These are phyloP conservation scores for Spea multiplicata DNA, from an alignment of 2,113 vertebrate species.

Conservation along the genomic window DNA sequence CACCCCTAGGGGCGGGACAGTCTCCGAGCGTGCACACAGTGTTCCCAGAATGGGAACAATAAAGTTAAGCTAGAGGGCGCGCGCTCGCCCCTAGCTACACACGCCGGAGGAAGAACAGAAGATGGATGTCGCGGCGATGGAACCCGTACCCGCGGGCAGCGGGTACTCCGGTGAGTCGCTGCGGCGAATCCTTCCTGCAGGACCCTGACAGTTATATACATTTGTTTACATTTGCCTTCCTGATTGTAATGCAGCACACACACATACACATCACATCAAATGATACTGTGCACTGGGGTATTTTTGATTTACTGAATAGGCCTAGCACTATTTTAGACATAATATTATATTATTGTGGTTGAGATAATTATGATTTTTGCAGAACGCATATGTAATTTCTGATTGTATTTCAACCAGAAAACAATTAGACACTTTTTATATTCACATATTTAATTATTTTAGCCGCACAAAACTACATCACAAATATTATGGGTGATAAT, in stretches of 20 bases:
- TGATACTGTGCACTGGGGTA: not conserved
- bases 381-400: not conserved
- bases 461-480: not conserved
- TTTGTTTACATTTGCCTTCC: not conserved
- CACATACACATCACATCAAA: not conserved
- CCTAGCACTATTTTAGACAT: not conserved
- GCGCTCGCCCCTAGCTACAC: too few species aligned
- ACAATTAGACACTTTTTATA: not conserved
- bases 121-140: too few species aligned
- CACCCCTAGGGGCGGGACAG: too few species aligned
- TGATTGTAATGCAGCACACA: not conserved
- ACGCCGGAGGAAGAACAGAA: too few species aligned
- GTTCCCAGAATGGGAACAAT: too few species aligned
- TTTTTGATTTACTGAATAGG: not conserved
- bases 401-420: constrained; percentile 2
- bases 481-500: not conserved
- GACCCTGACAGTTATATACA: not conserved
- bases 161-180: too few species aligned
- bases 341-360: not conserved
- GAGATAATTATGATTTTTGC: not conserved
- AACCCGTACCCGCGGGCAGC: too few species aligned
- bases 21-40: too few species aligned
- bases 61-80: too few species aligned
- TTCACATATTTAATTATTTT: not conserved
- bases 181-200: too few species aligned